Evolutionary conservation across 2,797 vertebrate genomes (phyloP), one percentile per base, ranked within the genome.

Genomic region (Lepilemur septentrionalis): DNA sequence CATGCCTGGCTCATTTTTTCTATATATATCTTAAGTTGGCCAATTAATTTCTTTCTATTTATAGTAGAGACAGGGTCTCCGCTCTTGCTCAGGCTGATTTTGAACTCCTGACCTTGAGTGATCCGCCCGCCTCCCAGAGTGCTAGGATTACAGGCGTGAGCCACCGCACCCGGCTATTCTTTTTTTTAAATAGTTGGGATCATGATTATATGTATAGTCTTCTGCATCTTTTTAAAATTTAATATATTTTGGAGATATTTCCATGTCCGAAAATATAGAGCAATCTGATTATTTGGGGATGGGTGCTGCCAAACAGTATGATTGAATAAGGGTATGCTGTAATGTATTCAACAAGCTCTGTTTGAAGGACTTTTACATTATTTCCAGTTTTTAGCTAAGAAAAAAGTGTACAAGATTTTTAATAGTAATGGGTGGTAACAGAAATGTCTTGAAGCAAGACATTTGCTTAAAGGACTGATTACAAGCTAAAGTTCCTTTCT

Each of bases 401-500:
- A 72, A 78, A 59, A 91, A 90, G 9, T 73, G 59, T 90, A 86
- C 18, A 63, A 23, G 14, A 78, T 67, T 87, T 94, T 93, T 59
- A 50, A 90, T 93, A 82, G 22, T 72, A 65, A 75, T 91, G 43
- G 1, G 30, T 76, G 15, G 32, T 89, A 59, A 76, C 63, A 70
- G 35, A 72, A 89, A 61, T 81, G 84, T 95, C 30, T 94, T 89
- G 22, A 61, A 72, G 46, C 22, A 30, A 83, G 38, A 38, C 38
- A 38, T 38, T 38, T 38, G 38, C 38, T 38, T 78, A 94, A 88
- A 82, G 55, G 32, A 72, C 18, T 69, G 55, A 90, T 75, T 10
- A 80, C 15, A 87, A 70, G 55, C 61, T 96, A 28, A 65, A 86
- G 52, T 81, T 94, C 57, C 52, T 97, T 41, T 94, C 50, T 63